Evolutionary conservation across 2,888 invertebrate genomes (phyloP).

Genomic region (Pyrrhia umbra): DNA sequence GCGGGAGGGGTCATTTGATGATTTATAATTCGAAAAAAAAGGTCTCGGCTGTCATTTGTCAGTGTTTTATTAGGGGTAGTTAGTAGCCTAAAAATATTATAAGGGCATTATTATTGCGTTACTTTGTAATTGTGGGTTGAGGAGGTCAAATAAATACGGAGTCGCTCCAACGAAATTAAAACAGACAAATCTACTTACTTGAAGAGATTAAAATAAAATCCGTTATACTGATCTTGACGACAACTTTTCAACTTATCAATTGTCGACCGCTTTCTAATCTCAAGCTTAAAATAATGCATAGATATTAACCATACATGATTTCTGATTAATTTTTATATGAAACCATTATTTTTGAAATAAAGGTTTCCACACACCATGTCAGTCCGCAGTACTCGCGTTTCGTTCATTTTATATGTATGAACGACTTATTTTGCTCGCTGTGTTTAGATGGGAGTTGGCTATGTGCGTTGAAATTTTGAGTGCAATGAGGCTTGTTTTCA

Average conservation of each 20-base stretch:
- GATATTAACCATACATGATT: constrained; percentile 16
- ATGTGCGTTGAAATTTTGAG: background rate
- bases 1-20: no score
- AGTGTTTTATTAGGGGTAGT: no score
- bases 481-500: constrained; percentile 4
- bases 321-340: constrained; percentile 9
- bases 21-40: no score
- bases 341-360: constrained; percentile 8
- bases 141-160: no score
- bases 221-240: no score
- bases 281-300: constrained; percentile 23
- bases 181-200: no score
- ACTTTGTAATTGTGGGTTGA: no score
- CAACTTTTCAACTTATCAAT: constrained; percentile 10
- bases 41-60: no score
- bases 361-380: constrained; percentile 13
- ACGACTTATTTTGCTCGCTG: constrained; percentile 18
- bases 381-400: background rate
- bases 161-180: no score
- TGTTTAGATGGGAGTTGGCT: constrained; percentile 1
- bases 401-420: constrained; percentile 18
- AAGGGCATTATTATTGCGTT: no score
- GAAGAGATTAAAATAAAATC: no score
- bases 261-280: constrained; percentile 35
- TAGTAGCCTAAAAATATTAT: no score